A percentile compares a stretch with the other conserved stretches of the same genome.
Conservation (phyloP, 2,113 vertebrate species). For the Cyanistes caeruleus region DNA sequence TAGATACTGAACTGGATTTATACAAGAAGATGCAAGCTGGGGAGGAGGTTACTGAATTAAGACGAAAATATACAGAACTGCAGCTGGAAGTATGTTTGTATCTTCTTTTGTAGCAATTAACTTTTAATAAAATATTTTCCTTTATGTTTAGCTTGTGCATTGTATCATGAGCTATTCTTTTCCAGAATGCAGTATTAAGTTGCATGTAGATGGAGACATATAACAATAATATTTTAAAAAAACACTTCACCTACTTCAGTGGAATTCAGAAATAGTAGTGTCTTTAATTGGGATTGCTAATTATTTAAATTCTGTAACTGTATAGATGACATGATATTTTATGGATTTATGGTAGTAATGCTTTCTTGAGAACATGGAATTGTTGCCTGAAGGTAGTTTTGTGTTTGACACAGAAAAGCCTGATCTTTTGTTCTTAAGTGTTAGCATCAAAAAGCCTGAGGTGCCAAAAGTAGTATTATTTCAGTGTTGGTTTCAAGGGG, state of each 20-base stretch:
- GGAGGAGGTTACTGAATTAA: constrained; percentile 93
- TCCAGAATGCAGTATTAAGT: background rate
- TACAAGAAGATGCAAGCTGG: constrained; percentile 96
- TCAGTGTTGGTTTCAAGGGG: background rate
- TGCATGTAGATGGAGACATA: background rate
- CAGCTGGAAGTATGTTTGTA: constrained; percentile 89
- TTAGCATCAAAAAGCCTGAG: background rate
- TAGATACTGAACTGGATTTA: constrained; percentile 95
- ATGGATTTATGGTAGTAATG: background rate
- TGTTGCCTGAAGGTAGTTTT: constrained; percentile 61
- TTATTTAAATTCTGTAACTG: background rate
- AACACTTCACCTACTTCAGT: background rate
- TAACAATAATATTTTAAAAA: background rate
- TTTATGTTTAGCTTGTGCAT: background rate
- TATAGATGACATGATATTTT: background rate
- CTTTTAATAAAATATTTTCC: background rate
- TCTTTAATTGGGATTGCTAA: background rate
- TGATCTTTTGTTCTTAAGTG: background rate
- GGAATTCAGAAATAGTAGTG: background rate
- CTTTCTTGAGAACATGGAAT: background rate
- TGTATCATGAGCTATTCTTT: background rate
- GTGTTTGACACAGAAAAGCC: constrained; percentile 19
- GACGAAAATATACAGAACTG: constrained; percentile 90
- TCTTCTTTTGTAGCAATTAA: constrained; percentile 3
- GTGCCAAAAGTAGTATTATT: background rate